Conservation (phyloP, 2,888 invertebrate species). For the Polydrusus cervinus region DNA sequence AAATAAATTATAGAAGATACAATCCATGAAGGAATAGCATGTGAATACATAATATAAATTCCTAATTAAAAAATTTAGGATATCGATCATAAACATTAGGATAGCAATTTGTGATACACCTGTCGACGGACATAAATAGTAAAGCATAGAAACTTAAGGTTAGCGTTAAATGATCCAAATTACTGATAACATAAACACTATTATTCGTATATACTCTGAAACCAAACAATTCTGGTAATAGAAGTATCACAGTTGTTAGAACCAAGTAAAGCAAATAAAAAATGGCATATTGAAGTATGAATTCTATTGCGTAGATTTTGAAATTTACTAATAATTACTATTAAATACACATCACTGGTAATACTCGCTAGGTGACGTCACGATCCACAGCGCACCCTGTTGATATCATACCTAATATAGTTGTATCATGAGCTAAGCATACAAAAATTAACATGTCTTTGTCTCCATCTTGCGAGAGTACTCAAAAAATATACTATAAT, state of each 20-base stretch:
- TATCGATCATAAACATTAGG: neutral
- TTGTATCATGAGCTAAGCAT: too few species aligned
- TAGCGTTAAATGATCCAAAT: constrained; percentile 14
- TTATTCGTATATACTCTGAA: neutral
- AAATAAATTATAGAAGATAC: neutral
- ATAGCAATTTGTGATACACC: constrained; percentile 8
- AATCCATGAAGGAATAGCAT: constrained; percentile 21
- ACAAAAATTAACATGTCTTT: too few species aligned
- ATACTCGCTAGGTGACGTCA: too few species aligned
- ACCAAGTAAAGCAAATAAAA: constrained; percentile 21
- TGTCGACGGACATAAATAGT: constrained; percentile 14
- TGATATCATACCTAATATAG: too few species aligned
- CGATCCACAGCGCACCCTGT: too few species aligned
- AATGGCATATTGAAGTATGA: constrained; percentile 23
- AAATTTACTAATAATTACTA: constrained; percentile 19
- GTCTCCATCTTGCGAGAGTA: too few species aligned
- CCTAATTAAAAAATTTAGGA: constrained; percentile 17
- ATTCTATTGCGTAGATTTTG: constrained; percentile 20
- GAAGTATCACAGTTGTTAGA: neutral
- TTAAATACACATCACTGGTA: constrained; percentile 12
- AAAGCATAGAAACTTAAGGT: constrained; percentile 23
- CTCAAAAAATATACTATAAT: too few species aligned
- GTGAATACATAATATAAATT: constrained; percentile 2
- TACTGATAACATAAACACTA: neutral
- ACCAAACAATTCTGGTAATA: neutral